Conservation (phyloP, 2,888 invertebrate species). For the Chrysotoxum bicinctum region DNA sequence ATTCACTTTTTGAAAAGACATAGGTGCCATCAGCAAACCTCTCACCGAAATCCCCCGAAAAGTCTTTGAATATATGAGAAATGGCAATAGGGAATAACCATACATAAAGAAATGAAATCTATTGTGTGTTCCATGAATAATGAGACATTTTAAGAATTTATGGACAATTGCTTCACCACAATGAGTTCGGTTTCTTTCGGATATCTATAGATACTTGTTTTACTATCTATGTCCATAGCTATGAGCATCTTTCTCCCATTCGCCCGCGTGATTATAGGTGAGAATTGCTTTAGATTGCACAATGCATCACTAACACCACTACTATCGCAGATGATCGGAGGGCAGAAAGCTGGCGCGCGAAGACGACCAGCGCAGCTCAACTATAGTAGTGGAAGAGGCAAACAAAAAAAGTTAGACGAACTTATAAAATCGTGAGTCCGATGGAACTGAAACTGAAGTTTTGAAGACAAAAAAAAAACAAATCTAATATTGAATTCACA, state of each 20-base stretch:
- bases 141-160: conserved; percentile 82
- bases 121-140: conserved; percentile 81
- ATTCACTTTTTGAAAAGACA: conserved; percentile 44
- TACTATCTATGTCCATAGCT: neutral
- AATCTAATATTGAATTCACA: conserved; percentile 67
- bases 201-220: neutral
- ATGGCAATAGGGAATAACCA: conserved; percentile 66
- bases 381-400: neutral
- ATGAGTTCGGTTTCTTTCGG: conserved; percentile 73
- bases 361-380: neutral
- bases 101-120: conserved; percentile 74
- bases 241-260: conserved; percentile 51
- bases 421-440: conserved; percentile 70
- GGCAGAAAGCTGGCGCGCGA: conserved; percentile 22
- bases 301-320: conserved; percentile 35
- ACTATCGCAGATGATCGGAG: conserved; percentile 7
- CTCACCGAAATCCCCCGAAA: conserved; percentile 28
- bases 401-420: conserved; percentile 32
- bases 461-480: conserved; percentile 18
- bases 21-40: conserved; percentile 47
- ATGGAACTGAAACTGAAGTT: conserved; percentile 14
- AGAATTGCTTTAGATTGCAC: conserved; percentile 72
- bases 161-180: conserved; percentile 81
- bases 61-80: conserved; percentile 64
- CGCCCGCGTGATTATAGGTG: conserved; percentile 66